Percentiles rank a stretch among this genome's conserved stretches.
phyloP scores from a whole-genome alignment of 2,113 vertebrate genomes.

The Muntiacus muntjak region DNA sequence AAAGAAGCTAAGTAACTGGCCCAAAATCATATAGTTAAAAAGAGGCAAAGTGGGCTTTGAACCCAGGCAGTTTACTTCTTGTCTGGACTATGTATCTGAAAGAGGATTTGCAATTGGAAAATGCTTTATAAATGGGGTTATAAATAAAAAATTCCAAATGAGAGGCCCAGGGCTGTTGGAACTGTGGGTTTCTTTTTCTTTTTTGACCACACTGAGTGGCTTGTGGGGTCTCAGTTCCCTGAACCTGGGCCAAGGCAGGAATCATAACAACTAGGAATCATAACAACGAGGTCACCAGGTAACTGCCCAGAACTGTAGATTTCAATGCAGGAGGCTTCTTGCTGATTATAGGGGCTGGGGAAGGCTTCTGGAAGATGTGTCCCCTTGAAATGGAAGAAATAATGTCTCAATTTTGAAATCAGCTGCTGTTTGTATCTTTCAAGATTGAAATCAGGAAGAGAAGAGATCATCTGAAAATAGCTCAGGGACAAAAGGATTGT shows the following conservation, averaged over 20 bases:
- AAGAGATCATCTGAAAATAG: neutral
- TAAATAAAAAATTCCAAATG: neutral
- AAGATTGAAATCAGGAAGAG: neutral
- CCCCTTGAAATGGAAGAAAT: neutral
- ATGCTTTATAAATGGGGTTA: neutral
- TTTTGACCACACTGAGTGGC: neutral
- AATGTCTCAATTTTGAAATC: neutral
- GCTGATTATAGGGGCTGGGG: neutral
- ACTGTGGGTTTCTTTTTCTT: neutral
- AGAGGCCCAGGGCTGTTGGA: neutral
- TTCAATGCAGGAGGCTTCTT: neutral
- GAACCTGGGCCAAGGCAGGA: neutral
- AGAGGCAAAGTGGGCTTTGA: neutral
- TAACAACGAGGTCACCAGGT: neutral
- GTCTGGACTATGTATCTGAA: neutral
- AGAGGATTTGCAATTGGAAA: neutral
- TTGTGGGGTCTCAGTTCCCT: neutral
- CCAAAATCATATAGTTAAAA: neutral
- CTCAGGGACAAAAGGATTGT: neutral
- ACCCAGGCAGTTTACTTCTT: neutral
- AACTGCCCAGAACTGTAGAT: neutral
- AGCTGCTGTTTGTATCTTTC: neutral
- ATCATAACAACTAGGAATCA: neutral
- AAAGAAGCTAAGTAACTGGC: neutral
- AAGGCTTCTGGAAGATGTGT: neutral